Evolutionary conservation across 2,888 invertebrate species (phyloP).

Genomic region (Pterobdella sp.): DNA sequence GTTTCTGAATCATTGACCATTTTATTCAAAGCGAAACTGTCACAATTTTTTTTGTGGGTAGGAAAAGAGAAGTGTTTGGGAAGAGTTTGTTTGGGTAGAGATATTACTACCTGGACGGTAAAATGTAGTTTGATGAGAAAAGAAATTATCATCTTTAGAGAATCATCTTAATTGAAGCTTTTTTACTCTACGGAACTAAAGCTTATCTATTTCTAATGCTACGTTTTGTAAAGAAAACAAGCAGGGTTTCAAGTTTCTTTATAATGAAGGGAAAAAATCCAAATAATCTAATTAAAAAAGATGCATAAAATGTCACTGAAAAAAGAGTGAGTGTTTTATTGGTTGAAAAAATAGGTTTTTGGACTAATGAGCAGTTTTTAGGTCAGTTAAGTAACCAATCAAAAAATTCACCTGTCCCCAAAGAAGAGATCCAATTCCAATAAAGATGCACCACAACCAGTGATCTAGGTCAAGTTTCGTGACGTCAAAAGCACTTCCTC

Average conservation of each 20-base stretch:
- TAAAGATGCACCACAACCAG: constrained; percentile 97
- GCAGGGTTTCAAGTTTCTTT: neutral
- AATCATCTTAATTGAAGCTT: too few relatives aligned
- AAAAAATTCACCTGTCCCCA: constrained; percentile 65
- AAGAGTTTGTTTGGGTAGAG: neutral
- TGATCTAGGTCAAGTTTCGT: constrained; percentile 82
- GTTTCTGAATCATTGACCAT: neutral
- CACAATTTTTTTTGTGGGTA: neutral
- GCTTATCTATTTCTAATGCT: too few relatives aligned
- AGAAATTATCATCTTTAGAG: neutral
- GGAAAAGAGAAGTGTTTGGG: neutral
- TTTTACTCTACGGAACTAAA: too few relatives aligned
- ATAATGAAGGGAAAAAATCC: too few relatives aligned
- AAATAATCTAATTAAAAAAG: too few relatives aligned
- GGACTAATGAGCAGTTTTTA: too few relatives aligned
- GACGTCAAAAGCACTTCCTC: constrained; percentile 93
- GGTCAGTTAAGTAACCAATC: too few relatives aligned
- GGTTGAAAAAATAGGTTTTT: too few relatives aligned
- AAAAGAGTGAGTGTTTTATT: too few relatives aligned
- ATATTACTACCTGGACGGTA: neutral
- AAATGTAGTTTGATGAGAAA: neutral
- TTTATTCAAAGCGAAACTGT: neutral
- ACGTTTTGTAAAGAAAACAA: neutral
- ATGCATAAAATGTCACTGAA: too few relatives aligned
- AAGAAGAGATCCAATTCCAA: constrained; percentile 87